Evolutionary conservation across 2,888 invertebrate genomes (phyloP).

Genomic region (Thecophora atra): DNA sequence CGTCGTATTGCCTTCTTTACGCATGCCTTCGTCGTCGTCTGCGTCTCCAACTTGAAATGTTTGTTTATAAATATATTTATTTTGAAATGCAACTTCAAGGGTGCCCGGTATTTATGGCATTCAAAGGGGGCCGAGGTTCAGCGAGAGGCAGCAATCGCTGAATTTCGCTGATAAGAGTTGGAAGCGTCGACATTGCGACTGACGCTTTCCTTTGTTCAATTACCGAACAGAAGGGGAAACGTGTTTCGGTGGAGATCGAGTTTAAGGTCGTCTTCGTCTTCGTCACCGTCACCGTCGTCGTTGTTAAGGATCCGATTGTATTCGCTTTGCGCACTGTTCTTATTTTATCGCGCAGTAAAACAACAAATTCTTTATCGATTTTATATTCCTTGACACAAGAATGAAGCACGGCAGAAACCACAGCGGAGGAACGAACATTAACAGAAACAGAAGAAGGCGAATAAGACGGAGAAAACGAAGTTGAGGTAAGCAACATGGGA

Average conservation of each 20-base stretch:
- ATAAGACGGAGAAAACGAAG: background rate
- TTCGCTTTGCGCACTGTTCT: background rate
- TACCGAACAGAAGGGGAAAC: background rate
- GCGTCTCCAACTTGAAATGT: slow-evolving; percentile 19
- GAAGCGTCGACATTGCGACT: background rate
- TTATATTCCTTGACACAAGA: background rate
- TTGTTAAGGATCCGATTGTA: slow-evolving; percentile 25
- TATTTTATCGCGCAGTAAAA: background rate
- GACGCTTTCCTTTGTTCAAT: background rate
- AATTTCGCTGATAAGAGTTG: slow-evolving; percentile 25
- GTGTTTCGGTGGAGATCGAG: slow-evolving; percentile 12
- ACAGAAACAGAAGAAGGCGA: too few species aligned
- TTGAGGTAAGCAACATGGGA: background rate
- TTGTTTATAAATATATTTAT: slow-evolving; percentile 37
- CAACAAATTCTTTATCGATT: slow-evolving; percentile 23
- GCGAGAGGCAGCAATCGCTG: slow-evolving; percentile 3
- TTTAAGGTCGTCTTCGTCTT: too few species aligned
- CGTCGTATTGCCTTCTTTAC: background rate
- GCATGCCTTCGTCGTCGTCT: background rate
- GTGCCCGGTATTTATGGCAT: background rate
- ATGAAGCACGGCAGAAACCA: background rate
- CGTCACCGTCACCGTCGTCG: slow-evolving; percentile 7
- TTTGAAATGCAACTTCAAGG: slow-evolving; percentile 24
- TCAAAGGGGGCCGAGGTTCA: background rate
- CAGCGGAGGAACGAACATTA: background rate